Evolutionary conservation across 2,113 vertebrate species (phyloP), one percentile per base, ranked within the genome.

Genomic region (Oenanthe oenanthe): DNA sequence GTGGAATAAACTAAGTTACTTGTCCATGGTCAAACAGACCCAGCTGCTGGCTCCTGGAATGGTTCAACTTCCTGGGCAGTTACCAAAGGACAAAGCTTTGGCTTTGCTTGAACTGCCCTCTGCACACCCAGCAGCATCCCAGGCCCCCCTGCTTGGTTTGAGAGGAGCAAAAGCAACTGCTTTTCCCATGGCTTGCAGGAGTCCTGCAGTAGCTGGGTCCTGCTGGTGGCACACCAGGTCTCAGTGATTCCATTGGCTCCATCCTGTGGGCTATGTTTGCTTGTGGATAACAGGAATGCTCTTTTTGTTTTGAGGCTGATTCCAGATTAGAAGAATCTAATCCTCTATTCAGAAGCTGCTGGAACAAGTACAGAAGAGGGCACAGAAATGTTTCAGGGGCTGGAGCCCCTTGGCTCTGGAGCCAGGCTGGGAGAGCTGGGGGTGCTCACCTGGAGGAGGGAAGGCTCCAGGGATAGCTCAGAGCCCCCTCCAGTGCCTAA

Each of bases 401-500:
- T 67, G 38, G n/a, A 71, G 34, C 24, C 16, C 24, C 34, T 56
- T 25, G 63, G 48, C 50, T 63, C 34, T 63, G 42, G 25, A 53
- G 45, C 19, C 53, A 60, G 61, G 22, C 29, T 74, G n/a, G 22
- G 24, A 53, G 32, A 60, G 4, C 28, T 74, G 28, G 24, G 15
- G 8, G 16, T 45, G 45, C 0, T 51, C 53, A 45, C 4, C 12
- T 66, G 60, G 67, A 66, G 6, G 6, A 1, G 38, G 53, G 53
- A 12, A 60, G 51, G 38, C 7, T 74, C 36, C 20, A 13, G 19
- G 34, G 54, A 61, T 2, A 61, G 0, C 19, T 31, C 1, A 40
- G 4, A 54, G 22, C 13, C 38, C 38, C 32, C 60, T 1, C 0
- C 45, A n/a, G 53, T 0, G 60, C 38, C 60, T 45, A 0, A 45